Evolutionary conservation across 2,113 vertebrate species (phyloP).

Genomic region (Cyphomyrus discorhynchus): DNA sequence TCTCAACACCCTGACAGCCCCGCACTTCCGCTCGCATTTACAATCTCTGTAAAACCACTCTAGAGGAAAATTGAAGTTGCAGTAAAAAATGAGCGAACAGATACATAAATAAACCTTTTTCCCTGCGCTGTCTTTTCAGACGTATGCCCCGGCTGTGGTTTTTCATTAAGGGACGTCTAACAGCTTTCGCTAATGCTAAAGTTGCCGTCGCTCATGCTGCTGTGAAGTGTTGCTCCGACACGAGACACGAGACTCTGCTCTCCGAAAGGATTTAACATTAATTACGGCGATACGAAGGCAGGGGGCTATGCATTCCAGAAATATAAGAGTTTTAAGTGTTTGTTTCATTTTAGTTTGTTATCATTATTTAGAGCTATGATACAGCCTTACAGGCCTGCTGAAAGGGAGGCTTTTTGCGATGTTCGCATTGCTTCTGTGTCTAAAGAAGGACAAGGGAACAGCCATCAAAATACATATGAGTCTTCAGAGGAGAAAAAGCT

Average conservation of each 20-base stretch:
- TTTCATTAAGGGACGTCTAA: constrained; percentile 65
- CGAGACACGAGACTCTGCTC: not conserved
- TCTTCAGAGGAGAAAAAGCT: not conserved
- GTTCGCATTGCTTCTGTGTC: not conserved
- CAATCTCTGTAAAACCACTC: constrained; percentile 66
- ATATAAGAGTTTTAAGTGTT: not conserved
- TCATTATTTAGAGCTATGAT: not conserved
- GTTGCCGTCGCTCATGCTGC: constrained; percentile 26
- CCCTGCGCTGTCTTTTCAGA: constrained; percentile 59
- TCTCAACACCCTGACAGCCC: constrained; percentile 52
- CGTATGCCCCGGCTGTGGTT: constrained; percentile 60
- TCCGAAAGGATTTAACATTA: not conserved
- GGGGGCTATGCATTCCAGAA: not conserved
- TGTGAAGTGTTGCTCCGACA: not conserved
- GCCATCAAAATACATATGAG: not conserved
- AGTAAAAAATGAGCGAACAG: constrained; percentile 60
- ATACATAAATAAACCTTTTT: constrained; percentile 65
- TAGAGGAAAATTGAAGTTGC: constrained; percentile 72
- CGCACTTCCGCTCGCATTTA: constrained; percentile 59
- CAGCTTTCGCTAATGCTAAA: constrained; percentile 49
- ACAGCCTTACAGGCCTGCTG: not conserved
- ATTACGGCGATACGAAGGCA: not conserved
- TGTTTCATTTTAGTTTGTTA: not conserved
- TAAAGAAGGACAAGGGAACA: not conserved
- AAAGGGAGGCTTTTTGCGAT: not conserved